Evolutionary conservation across 2,113 vertebrate species (phyloP).

Genomic region (Microcebus murinus): DNA sequence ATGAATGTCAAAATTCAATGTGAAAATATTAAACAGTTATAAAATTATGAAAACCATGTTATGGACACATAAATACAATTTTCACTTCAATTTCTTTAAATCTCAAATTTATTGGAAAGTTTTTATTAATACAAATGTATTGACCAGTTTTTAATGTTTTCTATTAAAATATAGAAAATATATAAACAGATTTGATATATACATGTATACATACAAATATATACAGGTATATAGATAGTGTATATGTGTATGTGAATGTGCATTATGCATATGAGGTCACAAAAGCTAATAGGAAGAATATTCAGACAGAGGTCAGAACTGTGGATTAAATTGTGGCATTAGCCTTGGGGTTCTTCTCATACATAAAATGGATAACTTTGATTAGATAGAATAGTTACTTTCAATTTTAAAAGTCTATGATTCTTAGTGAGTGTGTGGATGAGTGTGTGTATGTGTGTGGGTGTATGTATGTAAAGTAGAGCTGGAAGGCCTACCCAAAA

Average conservation of each 20-base stretch:
- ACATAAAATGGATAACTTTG: background rate
- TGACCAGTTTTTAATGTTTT: background rate
- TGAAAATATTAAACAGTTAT: background rate
- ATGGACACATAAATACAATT: background rate
- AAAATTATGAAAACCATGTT: background rate
- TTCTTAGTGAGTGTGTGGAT: background rate
- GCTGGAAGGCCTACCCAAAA: background rate
- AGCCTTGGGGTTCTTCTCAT: background rate
- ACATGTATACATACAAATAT: background rate
- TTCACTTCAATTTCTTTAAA: background rate
- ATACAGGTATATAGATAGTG: background rate
- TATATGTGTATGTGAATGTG: background rate
- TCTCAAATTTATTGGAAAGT: background rate
- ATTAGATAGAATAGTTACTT: background rate
- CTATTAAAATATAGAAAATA: background rate
- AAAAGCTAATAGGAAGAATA: background rate
- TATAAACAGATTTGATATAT: background rate
- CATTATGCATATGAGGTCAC: background rate
- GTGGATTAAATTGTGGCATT: background rate
- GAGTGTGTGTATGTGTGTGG: background rate
- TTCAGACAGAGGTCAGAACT: background rate
- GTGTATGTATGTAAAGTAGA: background rate
- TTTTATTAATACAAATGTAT: background rate
- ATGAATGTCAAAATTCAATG: background rate
- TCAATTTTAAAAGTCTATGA: background rate